Conservation (phyloP, 2,113 vertebrate genomes). For the Aythya baeri region DNA sequence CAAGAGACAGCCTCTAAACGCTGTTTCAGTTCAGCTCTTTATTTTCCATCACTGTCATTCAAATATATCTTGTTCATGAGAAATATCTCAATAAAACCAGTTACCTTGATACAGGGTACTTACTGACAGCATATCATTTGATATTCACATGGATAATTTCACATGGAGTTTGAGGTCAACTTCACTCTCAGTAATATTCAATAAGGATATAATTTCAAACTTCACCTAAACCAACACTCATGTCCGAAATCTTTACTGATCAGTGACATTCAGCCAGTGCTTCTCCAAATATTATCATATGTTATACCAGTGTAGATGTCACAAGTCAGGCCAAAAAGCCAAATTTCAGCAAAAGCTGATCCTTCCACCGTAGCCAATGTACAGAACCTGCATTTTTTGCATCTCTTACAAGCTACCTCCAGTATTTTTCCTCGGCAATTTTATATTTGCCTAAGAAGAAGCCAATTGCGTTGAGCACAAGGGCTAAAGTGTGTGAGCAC, state of each 20-base stretch:
- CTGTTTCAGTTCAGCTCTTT: background rate
- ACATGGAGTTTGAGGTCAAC: background rate
- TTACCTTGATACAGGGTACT: background rate
- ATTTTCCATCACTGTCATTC: background rate
- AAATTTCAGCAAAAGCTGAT: background rate
- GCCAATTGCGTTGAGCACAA: background rate
- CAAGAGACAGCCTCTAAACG: constrained; percentile 12
- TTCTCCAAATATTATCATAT: background rate
- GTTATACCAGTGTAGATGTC: background rate
- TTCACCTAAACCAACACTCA: rapidly evolving
- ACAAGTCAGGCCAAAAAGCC: background rate
- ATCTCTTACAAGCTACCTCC: background rate
- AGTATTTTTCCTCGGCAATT: background rate
- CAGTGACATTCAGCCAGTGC: background rate
- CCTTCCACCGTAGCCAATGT: background rate
- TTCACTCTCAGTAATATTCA: background rate
- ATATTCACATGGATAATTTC: background rate
- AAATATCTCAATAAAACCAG: background rate
- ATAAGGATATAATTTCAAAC: background rate
- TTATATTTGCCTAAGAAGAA: background rate
- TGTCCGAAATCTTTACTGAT: background rate
- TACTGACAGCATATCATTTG: background rate
- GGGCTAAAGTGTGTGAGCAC: rapidly evolving
- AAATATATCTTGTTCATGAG: background rate
- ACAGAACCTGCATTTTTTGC: background rate